Evolutionary conservation across 1,140 invertebrate genomes (phyloP).

Genomic region (Drosophila baimaii): DNA sequence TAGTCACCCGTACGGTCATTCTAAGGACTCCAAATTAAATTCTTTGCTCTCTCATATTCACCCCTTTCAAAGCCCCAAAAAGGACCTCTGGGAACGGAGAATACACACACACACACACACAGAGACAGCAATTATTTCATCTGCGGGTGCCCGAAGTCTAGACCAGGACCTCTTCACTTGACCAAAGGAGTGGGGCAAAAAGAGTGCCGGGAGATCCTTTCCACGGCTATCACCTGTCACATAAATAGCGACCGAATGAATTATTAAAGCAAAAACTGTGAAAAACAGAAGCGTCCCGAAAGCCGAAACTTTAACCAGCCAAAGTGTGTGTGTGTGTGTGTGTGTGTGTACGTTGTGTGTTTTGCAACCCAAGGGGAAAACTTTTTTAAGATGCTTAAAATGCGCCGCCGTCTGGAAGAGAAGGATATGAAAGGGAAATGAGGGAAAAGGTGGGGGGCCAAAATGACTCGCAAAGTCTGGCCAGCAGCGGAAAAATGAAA

Average conservation of each 20-base stretch:
- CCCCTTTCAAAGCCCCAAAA: constrained; percentile 37
- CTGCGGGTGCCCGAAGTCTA: constrained; percentile 47
- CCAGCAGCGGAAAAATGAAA: constrained; percentile 30
- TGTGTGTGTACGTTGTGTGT: constrained; percentile 22
- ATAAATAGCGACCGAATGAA: constrained; percentile 71
- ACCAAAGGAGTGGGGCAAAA: constrained; percentile 26
- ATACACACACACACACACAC: not conserved
- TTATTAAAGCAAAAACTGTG: constrained; percentile 65
- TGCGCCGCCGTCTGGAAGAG: constrained; percentile 62
- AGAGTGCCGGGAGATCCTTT: constrained; percentile 24
- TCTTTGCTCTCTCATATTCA: constrained; percentile 29
- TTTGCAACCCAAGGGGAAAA: constrained; percentile 23
- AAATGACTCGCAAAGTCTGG: constrained; percentile 54
- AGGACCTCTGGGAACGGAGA: constrained; percentile 25
- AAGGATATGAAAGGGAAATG: constrained; percentile 27
- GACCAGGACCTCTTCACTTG: constrained; percentile 36
- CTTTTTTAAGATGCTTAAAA: constrained; percentile 78
- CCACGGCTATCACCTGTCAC: constrained; percentile 73
- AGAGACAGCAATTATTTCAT: constrained; percentile 47
- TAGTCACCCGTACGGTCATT: constrained; percentile 35
- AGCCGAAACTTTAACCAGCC: constrained; percentile 51
- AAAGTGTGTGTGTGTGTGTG: constrained; percentile 17
- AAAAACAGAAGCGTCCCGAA: constrained; percentile 46
- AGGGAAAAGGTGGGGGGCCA: constrained; percentile 4
- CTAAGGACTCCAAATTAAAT: constrained; percentile 40